Conservation (phyloP, 2,888 invertebrate species). For the Colletes collaris region DNA sequence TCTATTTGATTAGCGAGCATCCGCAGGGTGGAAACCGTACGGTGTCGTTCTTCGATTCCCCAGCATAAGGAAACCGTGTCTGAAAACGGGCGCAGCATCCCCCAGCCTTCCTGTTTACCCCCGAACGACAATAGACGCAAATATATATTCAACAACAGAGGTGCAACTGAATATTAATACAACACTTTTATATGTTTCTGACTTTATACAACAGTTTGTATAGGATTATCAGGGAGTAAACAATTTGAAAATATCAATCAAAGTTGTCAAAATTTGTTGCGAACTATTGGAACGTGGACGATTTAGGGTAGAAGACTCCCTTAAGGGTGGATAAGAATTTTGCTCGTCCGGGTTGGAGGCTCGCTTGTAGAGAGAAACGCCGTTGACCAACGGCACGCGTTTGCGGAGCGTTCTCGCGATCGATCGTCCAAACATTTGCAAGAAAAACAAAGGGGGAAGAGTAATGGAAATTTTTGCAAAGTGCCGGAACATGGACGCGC, state of each 20-base stretch:
- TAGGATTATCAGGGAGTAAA: no score
- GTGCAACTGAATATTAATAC: no score
- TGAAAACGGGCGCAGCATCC: neutral
- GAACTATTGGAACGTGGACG: no score
- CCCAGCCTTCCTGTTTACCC: neutral
- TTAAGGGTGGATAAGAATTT: no score
- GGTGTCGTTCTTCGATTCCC: slow-evolving; percentile 19
- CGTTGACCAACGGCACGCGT: slow-evolving; percentile 1
- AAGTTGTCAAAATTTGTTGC: no score
- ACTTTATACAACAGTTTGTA: no score
- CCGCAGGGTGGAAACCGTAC: slow-evolving; percentile 43
- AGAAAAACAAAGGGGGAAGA: slow-evolving; percentile 35
- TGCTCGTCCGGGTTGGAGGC: no score
- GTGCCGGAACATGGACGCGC: slow-evolving; percentile 33
- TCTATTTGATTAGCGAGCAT: slow-evolving; percentile 64
- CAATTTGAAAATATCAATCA: no score
- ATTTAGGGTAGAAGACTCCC: no score
- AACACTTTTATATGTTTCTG: no score
- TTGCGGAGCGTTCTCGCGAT: slow-evolving; percentile 31
- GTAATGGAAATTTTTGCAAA: slow-evolving; percentile 63
- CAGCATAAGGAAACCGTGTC: slow-evolving; percentile 10
- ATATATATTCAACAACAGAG: no score
- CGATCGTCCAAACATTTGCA: slow-evolving; percentile 50
- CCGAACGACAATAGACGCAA: neutral
- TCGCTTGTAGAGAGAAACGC: neutral